Evolutionary conservation across 2,113 vertebrate genomes (phyloP).

Genomic region (Octodon degus): DNA sequence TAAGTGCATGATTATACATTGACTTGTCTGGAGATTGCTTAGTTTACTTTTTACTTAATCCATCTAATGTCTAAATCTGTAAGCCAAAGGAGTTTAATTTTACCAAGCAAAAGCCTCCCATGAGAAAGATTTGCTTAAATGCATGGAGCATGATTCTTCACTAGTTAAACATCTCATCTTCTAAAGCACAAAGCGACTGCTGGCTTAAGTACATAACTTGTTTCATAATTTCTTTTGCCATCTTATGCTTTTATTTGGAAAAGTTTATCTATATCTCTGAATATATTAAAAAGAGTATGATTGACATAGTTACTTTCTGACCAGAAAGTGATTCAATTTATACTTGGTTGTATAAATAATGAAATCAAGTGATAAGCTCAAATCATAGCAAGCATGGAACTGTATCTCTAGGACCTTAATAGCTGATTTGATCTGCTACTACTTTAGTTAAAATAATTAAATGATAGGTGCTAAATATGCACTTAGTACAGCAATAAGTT

Average conservation of each 20-base stretch:
- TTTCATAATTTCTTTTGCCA: conserved; percentile 5
- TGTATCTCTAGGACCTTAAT: neutral
- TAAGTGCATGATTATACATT: neutral
- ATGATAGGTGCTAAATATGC: neutral
- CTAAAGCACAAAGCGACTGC: neutral
- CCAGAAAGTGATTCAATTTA: neutral
- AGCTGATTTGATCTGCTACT: neutral
- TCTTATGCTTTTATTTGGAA: neutral
- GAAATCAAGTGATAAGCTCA: neutral
- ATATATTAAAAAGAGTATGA: neutral
- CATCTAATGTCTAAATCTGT: neutral
- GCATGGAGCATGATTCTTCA: neutral
- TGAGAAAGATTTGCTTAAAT: conserved; percentile 38
- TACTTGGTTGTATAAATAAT: neutral
- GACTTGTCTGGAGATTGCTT: neutral
- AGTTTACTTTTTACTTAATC: conserved; percentile 38
- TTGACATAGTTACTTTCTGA: neutral
- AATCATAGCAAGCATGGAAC: neutral
- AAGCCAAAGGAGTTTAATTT: conserved; percentile 32
- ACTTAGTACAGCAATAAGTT: neutral
- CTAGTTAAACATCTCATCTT: neutral
- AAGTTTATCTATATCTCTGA: neutral
- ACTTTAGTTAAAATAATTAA: conserved; percentile 28
- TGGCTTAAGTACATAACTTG: neutral
- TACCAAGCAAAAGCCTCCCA: neutral